Base-by-base conservation (phyloP, 2,888 invertebrate genomes). In the Tinea semifulvella region DNA sequence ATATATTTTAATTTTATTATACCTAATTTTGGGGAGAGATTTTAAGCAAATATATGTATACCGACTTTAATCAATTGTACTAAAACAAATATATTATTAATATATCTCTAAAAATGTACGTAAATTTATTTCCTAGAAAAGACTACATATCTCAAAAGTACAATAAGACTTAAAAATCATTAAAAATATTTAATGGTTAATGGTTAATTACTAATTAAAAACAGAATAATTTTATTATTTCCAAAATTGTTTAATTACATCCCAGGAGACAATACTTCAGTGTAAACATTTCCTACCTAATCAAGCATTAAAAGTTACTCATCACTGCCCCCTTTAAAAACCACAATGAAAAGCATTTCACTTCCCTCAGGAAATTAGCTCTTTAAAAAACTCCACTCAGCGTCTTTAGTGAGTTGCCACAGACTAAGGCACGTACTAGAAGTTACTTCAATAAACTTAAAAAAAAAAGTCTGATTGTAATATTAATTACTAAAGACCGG, bases 241-340 rank as follows among this genome's bases (percentile, higher is more conserved):
- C 70, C 65, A 71, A 71, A 72, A 68, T 67, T 66, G 63, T 67
- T 71, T 71, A 68, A 73, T 68, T 72, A 63, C 68, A 58, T 68
- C 66, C 65, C 68, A 51, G 65, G 63, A 40, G 13, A 18, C 38
- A 4, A 17, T 22, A 18, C 36, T 2, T 36, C 10, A 3, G 10
- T 18, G 18, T 18, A 10, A 6, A 36, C 22, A 40, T 22, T 19
- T 40, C 53, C 51, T 52, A 56, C 50, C 64, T 70, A 67, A 71
- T 70, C 70, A 68, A 61, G 57, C 60, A 61, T 63, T 63, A 40
- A 40, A 22, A 16, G 40, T 22, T n/a, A 36, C 11, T 17, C 22
- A 40, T 40, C 40, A 40, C 11, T 17, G 40, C 14, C 22, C 22
- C 22, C 11, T 11, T 31, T 40, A 13, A 40, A 13, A 22, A 22